Evolutionary conservation across 2,113 vertebrate genomes (phyloP).

Genomic region (Nycticryphes semicollaris): DNA sequence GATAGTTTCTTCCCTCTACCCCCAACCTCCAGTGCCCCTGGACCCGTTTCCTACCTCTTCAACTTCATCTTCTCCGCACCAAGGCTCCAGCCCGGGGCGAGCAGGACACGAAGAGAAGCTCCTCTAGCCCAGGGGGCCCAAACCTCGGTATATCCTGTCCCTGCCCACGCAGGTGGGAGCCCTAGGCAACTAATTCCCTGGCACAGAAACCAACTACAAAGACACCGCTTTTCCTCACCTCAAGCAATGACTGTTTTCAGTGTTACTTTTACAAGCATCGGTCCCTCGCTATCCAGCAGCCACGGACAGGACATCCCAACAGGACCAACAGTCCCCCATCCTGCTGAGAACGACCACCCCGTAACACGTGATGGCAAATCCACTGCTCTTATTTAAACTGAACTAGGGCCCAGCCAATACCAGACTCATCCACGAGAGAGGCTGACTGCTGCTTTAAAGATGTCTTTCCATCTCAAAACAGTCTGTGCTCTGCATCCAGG

Average conservation of each 20-base stretch:
- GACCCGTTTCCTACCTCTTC: not conserved
- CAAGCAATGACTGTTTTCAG: not conserved
- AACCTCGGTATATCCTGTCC: fast-evolving
- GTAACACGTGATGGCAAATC: not conserved
- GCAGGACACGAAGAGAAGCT: not conserved
- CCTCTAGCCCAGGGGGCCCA: not conserved
- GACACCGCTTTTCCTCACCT: not conserved
- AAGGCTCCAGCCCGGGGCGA: not conserved
- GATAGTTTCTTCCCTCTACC: not conserved
- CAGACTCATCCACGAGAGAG: not conserved
- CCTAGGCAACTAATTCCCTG: not conserved
- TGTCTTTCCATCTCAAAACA: not conserved
- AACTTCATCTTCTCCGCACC: too few relatives aligned
- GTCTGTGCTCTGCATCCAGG: not conserved
- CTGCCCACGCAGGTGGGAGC: not conserved
- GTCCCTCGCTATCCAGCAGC: not conserved
- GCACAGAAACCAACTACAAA: not conserved
- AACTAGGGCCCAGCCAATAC: not conserved
- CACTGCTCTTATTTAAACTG: not conserved
- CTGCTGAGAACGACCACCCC: not conserved
- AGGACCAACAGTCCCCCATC: not conserved
- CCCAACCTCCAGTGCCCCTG: not conserved
- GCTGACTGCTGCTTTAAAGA: not conserved
- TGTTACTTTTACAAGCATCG: not conserved
- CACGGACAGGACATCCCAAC: not conserved